These are phyloP conservation scores for Ommatoiulus sabulosus DNA, from an alignment of 2,888 invertebrate species.

Conservation along the genomic window DNA sequence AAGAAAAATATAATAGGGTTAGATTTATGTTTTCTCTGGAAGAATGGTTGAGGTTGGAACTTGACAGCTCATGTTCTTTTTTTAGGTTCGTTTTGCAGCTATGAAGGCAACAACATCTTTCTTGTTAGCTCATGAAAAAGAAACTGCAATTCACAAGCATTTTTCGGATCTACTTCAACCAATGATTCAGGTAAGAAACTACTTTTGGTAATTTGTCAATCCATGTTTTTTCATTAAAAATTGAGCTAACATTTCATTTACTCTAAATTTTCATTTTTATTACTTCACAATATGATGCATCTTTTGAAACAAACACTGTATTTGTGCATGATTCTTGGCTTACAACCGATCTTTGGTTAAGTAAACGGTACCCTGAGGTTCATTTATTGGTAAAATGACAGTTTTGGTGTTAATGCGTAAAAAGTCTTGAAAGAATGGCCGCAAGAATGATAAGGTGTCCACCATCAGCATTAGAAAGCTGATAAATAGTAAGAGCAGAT, in stretches of 20 bases:
- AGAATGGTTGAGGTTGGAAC: not conserved
- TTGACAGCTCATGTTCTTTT: conserved; percentile 52
- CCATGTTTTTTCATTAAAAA: not conserved
- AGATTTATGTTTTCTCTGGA: no score
- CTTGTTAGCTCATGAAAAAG: conserved; percentile 92
- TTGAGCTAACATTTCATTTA: no score
- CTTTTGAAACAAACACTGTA: no score
- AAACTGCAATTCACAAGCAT: conserved; percentile 87
- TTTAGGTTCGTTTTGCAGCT: conserved; percentile 70
- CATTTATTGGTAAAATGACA: not conserved
- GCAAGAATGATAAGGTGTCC: not conserved
- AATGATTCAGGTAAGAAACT: conserved; percentile 62
- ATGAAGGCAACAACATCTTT: conserved; percentile 76
- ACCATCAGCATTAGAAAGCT: not conserved
- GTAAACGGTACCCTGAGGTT: not conserved
- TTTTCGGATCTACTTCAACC: conserved; percentile 85
- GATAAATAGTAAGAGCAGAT: not conserved
- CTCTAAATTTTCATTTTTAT: not conserved
- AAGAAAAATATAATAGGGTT: no score
- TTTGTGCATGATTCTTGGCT: no score
- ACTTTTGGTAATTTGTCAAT: not conserved
- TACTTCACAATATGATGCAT: not conserved
- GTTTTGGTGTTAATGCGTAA: not conserved
- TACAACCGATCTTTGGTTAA: no score
- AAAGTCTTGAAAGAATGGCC: not conserved